Evolutionary conservation across 1,140 invertebrate species (phyloP).

Genomic region (Drepana arcuata): DNA sequence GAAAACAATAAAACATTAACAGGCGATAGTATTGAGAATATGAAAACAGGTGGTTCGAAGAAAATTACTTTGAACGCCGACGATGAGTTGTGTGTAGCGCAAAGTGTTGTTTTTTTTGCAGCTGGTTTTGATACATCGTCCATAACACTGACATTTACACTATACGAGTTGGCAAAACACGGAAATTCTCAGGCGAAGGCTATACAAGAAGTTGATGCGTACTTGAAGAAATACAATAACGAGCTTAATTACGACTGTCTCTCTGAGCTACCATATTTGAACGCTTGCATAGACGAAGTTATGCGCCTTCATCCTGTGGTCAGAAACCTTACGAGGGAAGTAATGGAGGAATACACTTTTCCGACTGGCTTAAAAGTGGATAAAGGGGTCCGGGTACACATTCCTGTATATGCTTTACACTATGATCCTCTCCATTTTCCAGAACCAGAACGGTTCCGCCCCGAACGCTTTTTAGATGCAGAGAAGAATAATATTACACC

Average conservation of each 20-base stretch:
- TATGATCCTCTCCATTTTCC: constrained; percentile 70
- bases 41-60: constrained; percentile 4
- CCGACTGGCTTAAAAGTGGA: constrained; percentile 27
- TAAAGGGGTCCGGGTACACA: constrained; percentile 24
- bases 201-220: constrained; percentile 69
- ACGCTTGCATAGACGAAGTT: constrained; percentile 22
- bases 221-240: constrained; percentile 36
- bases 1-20: constrained; percentile 10
- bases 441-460: constrained; percentile 76
- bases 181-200: constrained; percentile 60
- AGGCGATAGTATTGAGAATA: constrained; percentile 14
- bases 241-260: constrained; percentile 45
- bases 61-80: constrained; percentile 11
- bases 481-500: constrained; percentile 22
- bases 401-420: constrained; percentile 42
- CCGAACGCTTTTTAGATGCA: constrained; percentile 75
- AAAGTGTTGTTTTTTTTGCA: constrained; percentile 77
- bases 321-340: constrained; percentile 16
- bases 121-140: constrained; percentile 73
- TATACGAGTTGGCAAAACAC: constrained; percentile 68
- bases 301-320: constrained; percentile 35
- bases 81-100: constrained; percentile 73
- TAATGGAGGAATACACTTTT: constrained; percentile 40
- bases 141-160: constrained; percentile 53
- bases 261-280: constrained; percentile 37